Evolutionary conservation across 2,888 invertebrate genomes (phyloP).

Genomic region (Eurytoma adleriae): DNA sequence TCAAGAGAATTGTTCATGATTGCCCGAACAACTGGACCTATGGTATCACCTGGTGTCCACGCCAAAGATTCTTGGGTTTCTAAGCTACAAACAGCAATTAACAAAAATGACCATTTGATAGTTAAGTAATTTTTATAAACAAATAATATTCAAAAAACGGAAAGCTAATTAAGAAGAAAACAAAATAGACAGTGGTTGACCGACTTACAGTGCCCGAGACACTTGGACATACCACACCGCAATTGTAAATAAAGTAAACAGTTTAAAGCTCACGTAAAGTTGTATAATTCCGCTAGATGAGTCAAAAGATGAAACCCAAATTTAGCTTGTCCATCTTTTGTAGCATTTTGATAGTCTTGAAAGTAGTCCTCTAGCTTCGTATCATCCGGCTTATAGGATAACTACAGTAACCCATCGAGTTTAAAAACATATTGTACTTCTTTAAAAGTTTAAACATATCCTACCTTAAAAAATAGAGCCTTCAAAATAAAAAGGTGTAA

Average conservation of each 20-base stretch:
- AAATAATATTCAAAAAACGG: no score
- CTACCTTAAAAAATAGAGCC: slow-evolving; percentile 28
- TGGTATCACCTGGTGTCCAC: slow-evolving; percentile 52
- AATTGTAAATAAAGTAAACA: neutral
- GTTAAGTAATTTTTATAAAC: no score
- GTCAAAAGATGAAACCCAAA: slow-evolving; percentile 52
- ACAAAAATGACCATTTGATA: neutral
- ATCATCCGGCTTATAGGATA: slow-evolving; percentile 13
- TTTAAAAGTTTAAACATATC: neutral
- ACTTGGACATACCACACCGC: no score
- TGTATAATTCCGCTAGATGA: slow-evolving; percentile 59
- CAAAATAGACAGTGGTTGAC: no score
- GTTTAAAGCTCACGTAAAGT: slow-evolving; percentile 58
- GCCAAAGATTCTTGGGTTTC: neutral
- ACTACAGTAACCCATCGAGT: neutral
- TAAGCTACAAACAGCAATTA: no score
- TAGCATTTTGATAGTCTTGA: slow-evolving; percentile 33
- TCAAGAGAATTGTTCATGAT: slow-evolving; percentile 29
- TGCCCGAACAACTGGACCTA: slow-evolving; percentile 56
- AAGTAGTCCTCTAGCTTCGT: slow-evolving; percentile 39
- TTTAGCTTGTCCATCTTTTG: slow-evolving; percentile 24
- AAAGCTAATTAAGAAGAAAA: no score
- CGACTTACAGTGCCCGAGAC: no score
- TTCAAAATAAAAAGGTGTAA: slow-evolving; percentile 15
- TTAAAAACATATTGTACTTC: no score